A percentile compares a stretch with the other conserved stretches of the same genome.
phyloP scores from a whole-genome alignment of 2,888 invertebrate genomes.

The Emmelina monodactyla region DNA sequence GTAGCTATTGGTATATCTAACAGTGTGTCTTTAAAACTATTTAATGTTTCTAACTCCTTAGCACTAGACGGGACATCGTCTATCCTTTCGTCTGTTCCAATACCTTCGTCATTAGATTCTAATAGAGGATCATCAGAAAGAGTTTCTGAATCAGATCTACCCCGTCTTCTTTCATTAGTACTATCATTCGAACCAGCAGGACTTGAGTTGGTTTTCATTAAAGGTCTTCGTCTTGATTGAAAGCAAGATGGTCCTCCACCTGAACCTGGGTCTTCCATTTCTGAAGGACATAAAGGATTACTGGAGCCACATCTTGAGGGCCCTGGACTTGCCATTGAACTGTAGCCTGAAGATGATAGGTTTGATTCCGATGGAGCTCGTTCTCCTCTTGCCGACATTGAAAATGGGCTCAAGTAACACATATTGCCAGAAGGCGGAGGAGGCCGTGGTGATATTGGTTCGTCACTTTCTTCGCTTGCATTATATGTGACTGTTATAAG shows the following conservation, averaged over 20 bases:
- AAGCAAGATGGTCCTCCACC: slow-evolving; percentile 62
- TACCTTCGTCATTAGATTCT: slow-evolving; percentile 80
- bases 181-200: slow-evolving; percentile 51
- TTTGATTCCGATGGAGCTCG: slow-evolving; percentile 84
- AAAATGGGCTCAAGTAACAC: slow-evolving; percentile 81
- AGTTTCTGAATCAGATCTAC: slow-evolving; percentile 77
- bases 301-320: slow-evolving; percentile 83
- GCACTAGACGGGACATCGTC: slow-evolving; percentile 76
- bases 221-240: slow-evolving; percentile 67
- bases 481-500: slow-evolving; percentile 79
- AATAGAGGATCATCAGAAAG: slow-evolving; percentile 74
- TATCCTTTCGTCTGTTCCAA: slow-evolving; percentile 78
- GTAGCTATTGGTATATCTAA: slow-evolving; percentile 47
- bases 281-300: slow-evolving; percentile 78
- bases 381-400: slow-evolving; percentile 74
- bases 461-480: slow-evolving; percentile 81
- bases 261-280: slow-evolving; percentile 76
- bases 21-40: slow-evolving; percentile 47
- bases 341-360: slow-evolving; percentile 84
- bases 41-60: slow-evolving; percentile 63
- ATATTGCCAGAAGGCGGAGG: slow-evolving; percentile 65
- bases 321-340: slow-evolving; percentile 85
- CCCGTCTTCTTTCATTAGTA: slow-evolving; percentile 60
- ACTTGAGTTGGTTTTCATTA: slow-evolving; percentile 68
- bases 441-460: slow-evolving; percentile 71